A percentile compares a stretch with the other conserved stretches of the same genome.
Evolutionary conservation across 2,797 vertebrate species (phyloP).

Genomic region (Sparidentex hasta): DNA sequence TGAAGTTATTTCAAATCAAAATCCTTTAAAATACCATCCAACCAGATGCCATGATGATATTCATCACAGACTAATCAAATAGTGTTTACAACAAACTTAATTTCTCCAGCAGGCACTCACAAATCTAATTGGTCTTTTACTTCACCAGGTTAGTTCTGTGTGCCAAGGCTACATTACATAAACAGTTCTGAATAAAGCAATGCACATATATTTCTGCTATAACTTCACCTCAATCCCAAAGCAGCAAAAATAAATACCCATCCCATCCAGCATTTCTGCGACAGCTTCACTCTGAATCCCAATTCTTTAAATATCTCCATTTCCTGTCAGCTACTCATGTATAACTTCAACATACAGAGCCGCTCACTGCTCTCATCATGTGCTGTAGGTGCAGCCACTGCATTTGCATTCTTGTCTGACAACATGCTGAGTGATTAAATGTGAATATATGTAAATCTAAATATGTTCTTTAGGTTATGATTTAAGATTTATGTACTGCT

Average conservation of each 20-base stretch:
- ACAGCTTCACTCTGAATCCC: conserved; percentile 15
- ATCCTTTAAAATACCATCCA: background rate
- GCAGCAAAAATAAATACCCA: conserved; percentile 13
- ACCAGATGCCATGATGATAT: background rate
- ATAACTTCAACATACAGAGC: background rate
- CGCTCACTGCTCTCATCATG: background rate
- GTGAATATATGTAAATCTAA: background rate
- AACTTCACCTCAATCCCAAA: conserved; percentile 28
- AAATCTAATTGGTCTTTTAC: background rate
- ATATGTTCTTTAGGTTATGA: background rate
- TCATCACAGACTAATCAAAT: background rate
- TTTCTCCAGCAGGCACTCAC: background rate
- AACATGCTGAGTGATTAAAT: conserved; percentile 20
- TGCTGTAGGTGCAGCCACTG: conserved; percentile 1
- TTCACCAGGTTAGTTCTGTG: conserved; percentile 12
- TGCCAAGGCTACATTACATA: background rate
- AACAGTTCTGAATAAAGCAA: conserved; percentile 1
- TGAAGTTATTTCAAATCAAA: background rate
- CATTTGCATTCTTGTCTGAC: conserved; percentile 6
- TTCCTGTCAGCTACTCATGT: conserved; percentile 25
- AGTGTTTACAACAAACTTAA: background rate
- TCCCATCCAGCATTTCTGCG: conserved; percentile 15
- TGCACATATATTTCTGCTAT: conserved; percentile 21
- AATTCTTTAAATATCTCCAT: conserved; percentile 32
- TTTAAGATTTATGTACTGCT: background rate